These are phyloP conservation scores for Hemiscyllium ocellatum DNA, from an alignment of 2,113 vertebrate species.

Conservation along the genomic window DNA sequence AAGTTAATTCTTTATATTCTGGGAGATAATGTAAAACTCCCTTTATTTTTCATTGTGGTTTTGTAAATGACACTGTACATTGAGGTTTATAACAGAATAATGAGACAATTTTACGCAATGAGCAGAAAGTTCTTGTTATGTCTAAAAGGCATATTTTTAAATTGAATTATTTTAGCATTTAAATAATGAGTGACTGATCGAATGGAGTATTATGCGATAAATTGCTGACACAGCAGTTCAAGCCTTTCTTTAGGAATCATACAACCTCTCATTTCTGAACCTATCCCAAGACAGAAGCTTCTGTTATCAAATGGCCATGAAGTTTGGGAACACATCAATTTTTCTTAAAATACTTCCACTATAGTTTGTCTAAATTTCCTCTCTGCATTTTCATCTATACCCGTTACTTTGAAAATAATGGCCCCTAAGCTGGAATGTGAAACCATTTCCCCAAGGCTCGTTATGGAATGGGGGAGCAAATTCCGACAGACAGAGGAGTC, in stretches of 20 bases:
- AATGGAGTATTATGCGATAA: background rate
- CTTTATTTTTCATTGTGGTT: background rate
- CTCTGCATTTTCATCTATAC: background rate
- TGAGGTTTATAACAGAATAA: background rate
- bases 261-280: background rate
- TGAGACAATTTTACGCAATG: constrained; percentile 5
- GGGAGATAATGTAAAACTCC: background rate
- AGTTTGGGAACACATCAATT: background rate
- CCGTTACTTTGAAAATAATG: background rate
- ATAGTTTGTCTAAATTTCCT: background rate
- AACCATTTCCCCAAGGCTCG: background rate
- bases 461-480: too few relatives aligned
- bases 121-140: background rate
- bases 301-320: background rate
- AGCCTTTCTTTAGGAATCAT: background rate
- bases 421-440: background rate
- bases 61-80: background rate
- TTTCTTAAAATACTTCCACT: background rate
- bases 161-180: background rate
- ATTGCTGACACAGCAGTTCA: background rate
- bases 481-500: too few relatives aligned
- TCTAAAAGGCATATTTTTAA: background rate
- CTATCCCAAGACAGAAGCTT: background rate
- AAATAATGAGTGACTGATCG: background rate
- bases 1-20: background rate